phyloP scores from a whole-genome alignment of 2,113 vertebrate genomes.

The Saimiri boliviensis region DNA sequence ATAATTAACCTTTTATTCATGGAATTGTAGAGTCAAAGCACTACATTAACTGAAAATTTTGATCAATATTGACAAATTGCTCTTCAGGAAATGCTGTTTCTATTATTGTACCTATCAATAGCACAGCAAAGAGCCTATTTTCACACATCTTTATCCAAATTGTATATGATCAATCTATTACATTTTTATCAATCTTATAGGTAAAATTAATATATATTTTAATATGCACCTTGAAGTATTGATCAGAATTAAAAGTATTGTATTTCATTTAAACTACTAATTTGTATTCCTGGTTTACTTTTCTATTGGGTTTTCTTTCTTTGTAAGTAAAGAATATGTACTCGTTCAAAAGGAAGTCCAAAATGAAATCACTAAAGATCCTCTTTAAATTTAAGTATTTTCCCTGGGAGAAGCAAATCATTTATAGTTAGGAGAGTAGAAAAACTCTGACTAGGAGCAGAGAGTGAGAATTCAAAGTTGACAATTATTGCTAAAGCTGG shows the following conservation, averaged over 20 bases:
- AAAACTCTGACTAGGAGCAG: not conserved
- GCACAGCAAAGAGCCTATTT: not conserved
- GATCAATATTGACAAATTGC: not conserved
- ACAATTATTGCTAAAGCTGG: not conserved
- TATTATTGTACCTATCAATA: not conserved
- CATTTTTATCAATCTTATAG: not conserved
- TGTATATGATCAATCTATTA: not conserved
- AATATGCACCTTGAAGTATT: conserved; percentile 35
- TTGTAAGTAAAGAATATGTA: conserved; percentile 27
- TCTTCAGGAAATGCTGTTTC: not conserved
- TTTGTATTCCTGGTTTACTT: not conserved
- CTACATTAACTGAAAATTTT: not conserved
- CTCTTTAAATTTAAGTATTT: conserved; percentile 32
- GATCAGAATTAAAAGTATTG: not conserved
- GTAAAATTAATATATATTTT: not conserved
- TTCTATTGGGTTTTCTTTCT: conserved; percentile 22
- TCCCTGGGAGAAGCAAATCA: conserved; percentile 41
- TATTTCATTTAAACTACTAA: conserved; percentile 25
- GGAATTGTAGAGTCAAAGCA: not conserved
- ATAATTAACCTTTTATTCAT: not conserved
- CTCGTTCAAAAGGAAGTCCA: conserved; percentile 40
- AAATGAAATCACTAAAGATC: conserved; percentile 23
- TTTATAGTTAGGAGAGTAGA: not conserved
- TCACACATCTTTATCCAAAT: not conserved
- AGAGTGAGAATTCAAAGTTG: not conserved